Evolutionary conservation across 2,888 invertebrate species (phyloP), one percentile per base, ranked within the genome.

Genomic region (Scaptomyza parva): DNA sequence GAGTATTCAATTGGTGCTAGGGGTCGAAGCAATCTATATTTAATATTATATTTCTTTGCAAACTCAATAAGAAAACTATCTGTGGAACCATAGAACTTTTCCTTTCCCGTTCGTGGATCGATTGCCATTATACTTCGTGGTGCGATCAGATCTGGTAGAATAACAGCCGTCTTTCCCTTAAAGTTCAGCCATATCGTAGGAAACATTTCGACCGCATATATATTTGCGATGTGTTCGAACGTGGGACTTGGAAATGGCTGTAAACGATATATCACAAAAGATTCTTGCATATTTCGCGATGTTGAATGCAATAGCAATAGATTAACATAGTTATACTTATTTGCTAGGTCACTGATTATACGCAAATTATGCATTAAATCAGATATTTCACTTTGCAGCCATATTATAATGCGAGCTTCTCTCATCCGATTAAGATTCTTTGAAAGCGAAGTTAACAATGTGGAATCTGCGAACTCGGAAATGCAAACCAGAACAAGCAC

Each of bases 401-500:
- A 62, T 12, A 78, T 18, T 7, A 69, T 18, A 26, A 75, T 60
- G 2, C 59, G 61, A 6, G 39, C 5, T 4, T 54, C 40, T 8
- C 68, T 57, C 54, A 72, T 77, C 0, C 44, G 14, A 40, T 69
- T 14, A 2, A 67, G 24, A 33, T 48, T 22, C 14, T 50, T 11
- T 9, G 66, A 57, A 22, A 78, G 12, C 0, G 6, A 8, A 1
- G 61, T 12, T 1, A 78, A 8, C 3, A 78, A 40, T 5, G 11
- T 48, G 0, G 22, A 9, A 4, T 69, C 72, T 0, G 20, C 43
- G 0, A 48, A 2, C 2, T 75, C 44, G 2, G 41, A 57, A 1
- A 78, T 44, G 50, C 69, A 78, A 6, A 69, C 48, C 3, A 77
- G 0, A 20, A 22, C 45, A 4, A 78, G 9, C 0, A 41, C 5